Conservation (phyloP, 1,140 invertebrate genomes). For the Probaryconus sp. region DNA sequence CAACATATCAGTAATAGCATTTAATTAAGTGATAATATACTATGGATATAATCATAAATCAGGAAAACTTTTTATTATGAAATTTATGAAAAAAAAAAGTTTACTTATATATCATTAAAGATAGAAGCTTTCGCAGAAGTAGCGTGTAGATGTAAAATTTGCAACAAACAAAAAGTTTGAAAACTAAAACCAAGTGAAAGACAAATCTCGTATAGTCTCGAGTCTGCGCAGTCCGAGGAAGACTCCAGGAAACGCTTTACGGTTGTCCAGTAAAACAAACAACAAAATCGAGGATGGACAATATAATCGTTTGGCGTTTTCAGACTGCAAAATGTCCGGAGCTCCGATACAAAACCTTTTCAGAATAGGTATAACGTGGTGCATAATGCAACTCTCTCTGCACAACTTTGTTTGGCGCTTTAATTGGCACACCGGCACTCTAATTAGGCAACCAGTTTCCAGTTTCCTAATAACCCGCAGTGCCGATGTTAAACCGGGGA, state of each 20-base stretch:
- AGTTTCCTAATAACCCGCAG: conserved; percentile 55
- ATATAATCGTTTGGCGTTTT: conserved; percentile 33
- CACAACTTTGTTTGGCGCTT: conserved; percentile 58
- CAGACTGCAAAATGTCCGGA: conserved; percentile 15
- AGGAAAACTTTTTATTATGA: too few species aligned
- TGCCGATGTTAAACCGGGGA: conserved; percentile 38
- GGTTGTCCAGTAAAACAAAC: too few species aligned
- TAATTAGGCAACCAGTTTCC: conserved; percentile 63
- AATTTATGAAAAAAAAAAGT: too few species aligned
- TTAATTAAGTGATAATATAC: too few species aligned
- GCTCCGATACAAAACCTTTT: conserved; percentile 13
- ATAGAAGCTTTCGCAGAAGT: not conserved
- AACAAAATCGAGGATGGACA: conserved; percentile 29
- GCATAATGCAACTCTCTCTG: conserved; percentile 52
- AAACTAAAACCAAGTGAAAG: not conserved
- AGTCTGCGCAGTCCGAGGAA: not conserved
- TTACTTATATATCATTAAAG: conserved; percentile 11
- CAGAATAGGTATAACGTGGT: conserved; percentile 25
- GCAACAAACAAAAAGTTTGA: conserved; percentile 24
- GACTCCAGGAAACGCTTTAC: too few species aligned
- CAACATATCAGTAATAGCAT: too few species aligned
- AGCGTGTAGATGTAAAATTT: conserved; percentile 6
- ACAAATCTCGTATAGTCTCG: too few species aligned
- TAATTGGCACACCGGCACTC: conserved; percentile 60
- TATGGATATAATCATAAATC: too few species aligned